These are phyloP conservation scores for Trachymyrmex cornetzi DNA, from an alignment of 1,140 invertebrate species.

Conservation along the genomic window DNA sequence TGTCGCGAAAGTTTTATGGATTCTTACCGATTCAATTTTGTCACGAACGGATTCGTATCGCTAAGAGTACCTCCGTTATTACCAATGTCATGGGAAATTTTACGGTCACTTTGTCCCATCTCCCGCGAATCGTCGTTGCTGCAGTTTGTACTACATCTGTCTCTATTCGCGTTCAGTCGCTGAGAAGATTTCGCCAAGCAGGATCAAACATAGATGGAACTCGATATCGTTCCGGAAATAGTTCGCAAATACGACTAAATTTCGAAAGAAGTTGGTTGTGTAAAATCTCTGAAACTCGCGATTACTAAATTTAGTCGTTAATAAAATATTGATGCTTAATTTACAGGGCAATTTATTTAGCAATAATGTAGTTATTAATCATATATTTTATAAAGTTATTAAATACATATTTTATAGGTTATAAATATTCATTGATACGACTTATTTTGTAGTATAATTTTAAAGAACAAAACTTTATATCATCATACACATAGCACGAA, in stretches of 20 bases:
- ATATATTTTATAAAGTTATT: background rate
- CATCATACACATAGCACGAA: no score
- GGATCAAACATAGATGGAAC: slow-evolving; percentile 69
- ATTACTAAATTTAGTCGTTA: background rate
- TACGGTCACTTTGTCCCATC: slow-evolving; percentile 78
- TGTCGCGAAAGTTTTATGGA: slow-evolving; percentile 63
- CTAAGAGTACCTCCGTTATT: slow-evolving; percentile 75
- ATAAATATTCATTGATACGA: background rate
- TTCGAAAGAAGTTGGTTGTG: slow-evolving; percentile 14
- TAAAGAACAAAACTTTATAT: background rate
- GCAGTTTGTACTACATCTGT: slow-evolving; percentile 61
- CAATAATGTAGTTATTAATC: background rate
- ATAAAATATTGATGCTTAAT: background rate
- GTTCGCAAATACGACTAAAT: slow-evolving; percentile 39
- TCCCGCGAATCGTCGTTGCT: slow-evolving; percentile 57
- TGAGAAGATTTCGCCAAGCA: slow-evolving; percentile 53
- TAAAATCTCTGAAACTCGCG: slow-evolving; percentile 3
- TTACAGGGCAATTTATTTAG: background rate
- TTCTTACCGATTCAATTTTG: slow-evolving; percentile 77
- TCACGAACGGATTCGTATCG: slow-evolving; percentile 59
- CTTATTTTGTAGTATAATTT: background rate
- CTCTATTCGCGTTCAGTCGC: slow-evolving; percentile 52
- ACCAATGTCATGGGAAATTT: slow-evolving; percentile 79
- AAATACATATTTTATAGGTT: background rate
- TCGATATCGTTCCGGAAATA: slow-evolving; percentile 64